Conservation (phyloP, 2,888 invertebrate species). For the Ctena decussata region DNA sequence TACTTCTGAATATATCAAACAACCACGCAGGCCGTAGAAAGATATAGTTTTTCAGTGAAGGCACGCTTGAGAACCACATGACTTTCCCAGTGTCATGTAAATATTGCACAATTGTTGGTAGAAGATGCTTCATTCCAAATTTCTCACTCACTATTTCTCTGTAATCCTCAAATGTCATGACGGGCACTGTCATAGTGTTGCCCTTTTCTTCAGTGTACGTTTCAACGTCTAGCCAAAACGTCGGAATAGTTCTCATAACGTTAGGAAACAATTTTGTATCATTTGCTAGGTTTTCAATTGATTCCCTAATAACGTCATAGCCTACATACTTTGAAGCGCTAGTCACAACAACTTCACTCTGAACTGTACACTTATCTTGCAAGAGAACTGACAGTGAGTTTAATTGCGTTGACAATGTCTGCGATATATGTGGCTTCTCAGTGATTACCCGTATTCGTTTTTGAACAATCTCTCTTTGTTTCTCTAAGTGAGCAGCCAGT, state of each 20-base stretch:
- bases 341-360: conserved; percentile 80
- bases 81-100: conserved; percentile 84
- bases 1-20: conserved; percentile 79
- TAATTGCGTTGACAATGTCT: conserved; percentile 83
- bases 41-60: conserved; percentile 75
- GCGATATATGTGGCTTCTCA: conserved; percentile 80
- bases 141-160: conserved; percentile 78
- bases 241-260: conserved; percentile 83
- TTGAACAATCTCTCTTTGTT: conserved; percentile 73
- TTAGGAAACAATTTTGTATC: conserved; percentile 79
- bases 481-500: conserved; percentile 70
- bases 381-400: conserved; percentile 81
- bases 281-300: conserved; percentile 78
- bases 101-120: conserved; percentile 82
- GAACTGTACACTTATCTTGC: conserved; percentile 78
- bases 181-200: conserved; percentile 80
- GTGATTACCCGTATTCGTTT: conserved; percentile 81
- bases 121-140: conserved; percentile 85
- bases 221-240: conserved; percentile 85
- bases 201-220: conserved; percentile 82
- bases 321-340: conserved; percentile 78
- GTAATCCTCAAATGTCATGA: conserved; percentile 81
- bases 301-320: conserved; percentile 76
- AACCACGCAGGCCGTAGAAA: conserved; percentile 85
- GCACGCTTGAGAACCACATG: conserved; percentile 80